Base-by-base conservation (phyloP, 2,797 vertebrate genomes). In the Delichon dasypus region DNA sequence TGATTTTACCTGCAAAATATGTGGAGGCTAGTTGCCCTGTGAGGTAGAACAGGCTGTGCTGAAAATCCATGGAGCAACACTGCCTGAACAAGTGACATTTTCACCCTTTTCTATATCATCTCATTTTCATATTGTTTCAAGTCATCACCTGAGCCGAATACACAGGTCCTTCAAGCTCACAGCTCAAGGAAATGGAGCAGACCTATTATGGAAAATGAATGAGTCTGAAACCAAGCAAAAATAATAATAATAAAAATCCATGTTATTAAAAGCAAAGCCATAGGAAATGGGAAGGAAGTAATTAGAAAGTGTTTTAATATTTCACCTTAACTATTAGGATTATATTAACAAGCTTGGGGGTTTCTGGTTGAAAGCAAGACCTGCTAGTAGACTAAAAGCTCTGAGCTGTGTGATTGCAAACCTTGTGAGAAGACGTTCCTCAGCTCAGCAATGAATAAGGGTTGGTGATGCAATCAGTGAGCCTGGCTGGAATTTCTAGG, bases 221-320 rank as follows among this genome's bases (percentile, higher is more conserved):
- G 64, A 93, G 88, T 95, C 94, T 96, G 90, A 93, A 95, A 83
- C 85, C 71, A 78, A 92, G 89, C 36, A 96, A 38, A 38, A 38
- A 87, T 65, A 96, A 78, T 75, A 95, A 88, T 86, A 94, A 80
- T 79, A 95, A 97, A 91, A 95, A 80, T 50, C 64, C 34, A 10
- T 85, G 89, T 89, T 96, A 94, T 95, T 95, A 94, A 90, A 96
- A 88, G 91, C 47, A 96, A 95, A 97, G 65, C 84, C 88, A 94
- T 90, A 94, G 96, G 95, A 96, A 97, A 92, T 89, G 81, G 95
- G 88, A 96, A 97, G 95, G 96, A 97, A 97, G 95, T 89, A 94
- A 96, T 97, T 96, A 92, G 84, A 93, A 96, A 93, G 88, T 73
- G 85, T 93, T 96, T 94, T 73, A 94, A 94, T 90, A 94, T 92